These are phyloP conservation scores for Metacarcinus magister DNA, from an alignment of 2,888 invertebrate species.

Conservation along the genomic window DNA sequence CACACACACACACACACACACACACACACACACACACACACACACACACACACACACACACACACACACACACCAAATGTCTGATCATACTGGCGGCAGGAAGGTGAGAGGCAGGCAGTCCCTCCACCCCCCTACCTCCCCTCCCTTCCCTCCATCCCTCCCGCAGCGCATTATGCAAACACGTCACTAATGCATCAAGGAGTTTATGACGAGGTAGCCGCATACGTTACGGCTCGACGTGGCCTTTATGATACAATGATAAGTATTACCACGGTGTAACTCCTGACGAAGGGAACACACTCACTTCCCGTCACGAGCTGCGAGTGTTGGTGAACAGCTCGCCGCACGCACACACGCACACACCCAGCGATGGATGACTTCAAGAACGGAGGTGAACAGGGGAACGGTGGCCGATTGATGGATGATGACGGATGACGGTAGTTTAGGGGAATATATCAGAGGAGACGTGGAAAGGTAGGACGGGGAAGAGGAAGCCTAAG, in stretches of 20 bases:
- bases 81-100: neutral
- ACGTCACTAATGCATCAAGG: conserved; percentile 43
- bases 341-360: conserved; percentile 48
- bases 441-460: conserved; percentile 44
- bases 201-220: conserved; percentile 33
- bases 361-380: conserved; percentile 6
- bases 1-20: conserved; percentile 67
- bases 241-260: conserved; percentile 38
- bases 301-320: neutral
- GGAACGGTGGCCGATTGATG: conserved; percentile 1
- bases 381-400: conserved; percentile 32
- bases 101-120: neutral
- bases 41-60: conserved; percentile 64
- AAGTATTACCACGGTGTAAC: conserved; percentile 31
- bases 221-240: neutral
- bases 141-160: neutral
- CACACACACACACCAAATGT: conserved; percentile 58
- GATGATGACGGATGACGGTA: conserved; percentile 45
- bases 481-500: conserved; percentile 7
- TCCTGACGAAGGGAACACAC: neutral
- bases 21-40: conserved; percentile 65
- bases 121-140: neutral
- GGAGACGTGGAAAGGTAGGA: neutral
- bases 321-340: neutral
- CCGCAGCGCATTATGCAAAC: neutral